A percentile compares a stretch with the other conserved stretches of the same genome.
phyloP scores from a whole-genome alignment of 1,140 invertebrate species.

The Cotesia vestalis region DNA sequence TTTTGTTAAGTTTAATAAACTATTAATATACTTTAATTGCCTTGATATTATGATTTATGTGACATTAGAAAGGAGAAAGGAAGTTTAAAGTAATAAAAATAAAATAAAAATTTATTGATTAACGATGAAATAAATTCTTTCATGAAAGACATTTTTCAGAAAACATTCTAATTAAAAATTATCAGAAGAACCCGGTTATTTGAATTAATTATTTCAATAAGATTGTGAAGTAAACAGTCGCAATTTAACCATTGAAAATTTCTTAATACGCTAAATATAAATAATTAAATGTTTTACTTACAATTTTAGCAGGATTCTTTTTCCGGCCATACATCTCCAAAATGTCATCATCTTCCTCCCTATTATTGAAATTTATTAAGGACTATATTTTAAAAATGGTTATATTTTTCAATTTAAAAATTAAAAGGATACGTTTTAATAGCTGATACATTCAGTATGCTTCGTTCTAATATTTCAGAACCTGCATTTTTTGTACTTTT shows the following conservation, averaged over 20 bases:
- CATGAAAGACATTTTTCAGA: no score
- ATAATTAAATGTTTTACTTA: constrained; percentile 42
- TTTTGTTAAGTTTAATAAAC: background rate
- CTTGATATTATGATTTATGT: no score
- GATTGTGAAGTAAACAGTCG: no score
- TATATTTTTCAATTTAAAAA: background rate
- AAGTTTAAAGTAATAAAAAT: no score
- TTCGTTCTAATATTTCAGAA: background rate
- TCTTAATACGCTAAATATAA: background rate
- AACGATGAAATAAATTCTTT: no score
- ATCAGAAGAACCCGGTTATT: no score
- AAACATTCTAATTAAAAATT: no score
- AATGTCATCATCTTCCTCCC: constrained; percentile 49
- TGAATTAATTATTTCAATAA: no score
- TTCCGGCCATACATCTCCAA: constrained; percentile 53
- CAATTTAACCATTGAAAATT: background rate
- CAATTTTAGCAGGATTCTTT: constrained; percentile 38
- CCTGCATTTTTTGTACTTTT: background rate
- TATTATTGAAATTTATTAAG: constrained; percentile 34
- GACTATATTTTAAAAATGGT: background rate
- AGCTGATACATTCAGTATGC: background rate
- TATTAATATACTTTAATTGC: constrained; percentile 1
- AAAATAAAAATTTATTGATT: no score
- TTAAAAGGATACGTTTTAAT: constrained; percentile 12
- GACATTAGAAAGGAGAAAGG: no score